These are phyloP conservation scores for Melanerpes formicivorus DNA, from an alignment of 2,113 vertebrate genomes.

Conservation along the genomic window DNA sequence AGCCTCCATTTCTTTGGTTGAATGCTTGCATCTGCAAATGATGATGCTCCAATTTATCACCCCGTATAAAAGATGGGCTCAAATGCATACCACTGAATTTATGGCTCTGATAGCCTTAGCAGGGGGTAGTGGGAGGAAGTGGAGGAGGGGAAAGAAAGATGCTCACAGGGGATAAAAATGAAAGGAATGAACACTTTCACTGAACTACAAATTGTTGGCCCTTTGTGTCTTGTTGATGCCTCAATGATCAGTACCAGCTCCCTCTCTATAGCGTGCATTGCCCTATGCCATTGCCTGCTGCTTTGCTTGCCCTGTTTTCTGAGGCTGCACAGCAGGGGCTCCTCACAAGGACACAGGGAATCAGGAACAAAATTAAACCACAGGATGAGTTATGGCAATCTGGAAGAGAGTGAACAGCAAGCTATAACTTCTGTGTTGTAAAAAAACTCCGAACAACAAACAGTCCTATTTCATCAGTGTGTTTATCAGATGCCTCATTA, in stretches of 20 bases:
- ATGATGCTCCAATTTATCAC: not conserved
- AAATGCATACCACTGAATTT: not conserved
- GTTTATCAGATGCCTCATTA: not conserved
- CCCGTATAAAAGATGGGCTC: not conserved
- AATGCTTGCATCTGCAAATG: not conserved
- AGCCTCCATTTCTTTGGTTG: not conserved
- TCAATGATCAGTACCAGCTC: not conserved
- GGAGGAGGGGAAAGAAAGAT: not conserved
- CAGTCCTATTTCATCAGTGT: not conserved
- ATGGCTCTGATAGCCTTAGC: not conserved
- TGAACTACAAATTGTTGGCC: not conserved
- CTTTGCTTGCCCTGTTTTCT: not conserved
- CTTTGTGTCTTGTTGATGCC: not conserved
- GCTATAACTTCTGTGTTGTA: not conserved
- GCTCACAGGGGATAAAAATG: not conserved
- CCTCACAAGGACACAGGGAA: not conserved
- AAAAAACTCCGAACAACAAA: not conserved
- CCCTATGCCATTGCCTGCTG: not conserved
- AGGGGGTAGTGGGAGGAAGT: not conserved
- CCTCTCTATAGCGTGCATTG: fast-evolving
- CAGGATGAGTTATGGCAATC: not conserved
- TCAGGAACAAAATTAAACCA: not conserved
- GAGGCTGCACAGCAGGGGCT: not conserved
- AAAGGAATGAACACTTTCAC: not conserved
- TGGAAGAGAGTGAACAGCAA: not conserved